Evolutionary conservation across 2,888 invertebrate species (phyloP).

Genomic region (Ormyrus pomaceus): DNA sequence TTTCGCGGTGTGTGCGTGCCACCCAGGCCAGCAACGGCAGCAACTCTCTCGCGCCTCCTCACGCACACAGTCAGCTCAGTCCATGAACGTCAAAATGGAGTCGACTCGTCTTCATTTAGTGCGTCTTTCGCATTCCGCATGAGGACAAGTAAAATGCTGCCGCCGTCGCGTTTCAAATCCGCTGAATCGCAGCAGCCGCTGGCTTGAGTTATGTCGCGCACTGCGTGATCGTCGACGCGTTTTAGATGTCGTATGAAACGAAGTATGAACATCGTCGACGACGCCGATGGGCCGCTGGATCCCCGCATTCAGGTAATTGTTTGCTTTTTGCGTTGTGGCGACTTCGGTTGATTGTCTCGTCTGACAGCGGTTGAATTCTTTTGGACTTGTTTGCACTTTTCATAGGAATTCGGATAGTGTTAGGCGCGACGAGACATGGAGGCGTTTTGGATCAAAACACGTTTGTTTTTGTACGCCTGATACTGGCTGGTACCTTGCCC

Average conservation of each 20-base stretch:
- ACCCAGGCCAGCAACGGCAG: not conserved
- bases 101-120: constrained; percentile 59
- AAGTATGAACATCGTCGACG: constrained; percentile 73
- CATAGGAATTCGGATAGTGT: not conserved
- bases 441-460: constrained; percentile 10
- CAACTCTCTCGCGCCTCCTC: not conserved
- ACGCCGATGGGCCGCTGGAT: constrained; percentile 76
- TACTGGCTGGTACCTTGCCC: constrained; percentile 70
- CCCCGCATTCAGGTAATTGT: constrained; percentile 76
- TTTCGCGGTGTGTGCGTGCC: not conserved
- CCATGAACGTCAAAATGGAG: constrained; percentile 63
- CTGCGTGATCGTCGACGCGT: constrained; percentile 53
- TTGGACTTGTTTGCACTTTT: not conserved
- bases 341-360: too few species aligned
- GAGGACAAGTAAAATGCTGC: constrained; percentile 7
- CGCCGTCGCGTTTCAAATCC: not conserved
- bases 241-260: constrained; percentile 68
- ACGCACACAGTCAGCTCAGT: constrained; percentile 24
- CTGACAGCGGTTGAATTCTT: too few species aligned
- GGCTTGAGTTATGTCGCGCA: constrained; percentile 27
- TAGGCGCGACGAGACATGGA: not conserved
- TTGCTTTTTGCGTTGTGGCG: not conserved
- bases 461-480: constrained; percentile 62
- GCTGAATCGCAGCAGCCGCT: not conserved
- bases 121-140: constrained; percentile 43